Conservation (phyloP, 2,113 vertebrate genomes). For the Sciurus niger region DNA sequence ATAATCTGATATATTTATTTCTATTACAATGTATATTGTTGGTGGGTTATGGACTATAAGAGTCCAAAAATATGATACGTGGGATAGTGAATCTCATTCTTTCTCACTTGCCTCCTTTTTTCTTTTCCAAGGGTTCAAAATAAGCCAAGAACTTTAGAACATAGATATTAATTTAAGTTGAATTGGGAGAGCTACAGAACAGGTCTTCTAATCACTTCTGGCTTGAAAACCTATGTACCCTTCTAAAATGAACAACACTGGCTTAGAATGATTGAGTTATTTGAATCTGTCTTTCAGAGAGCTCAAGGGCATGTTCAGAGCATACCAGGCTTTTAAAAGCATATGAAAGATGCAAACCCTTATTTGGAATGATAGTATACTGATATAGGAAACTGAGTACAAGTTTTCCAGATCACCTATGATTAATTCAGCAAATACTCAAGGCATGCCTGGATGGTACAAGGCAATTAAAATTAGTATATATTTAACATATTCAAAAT, state of each 20-base stretch:
- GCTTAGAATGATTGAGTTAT: neutral
- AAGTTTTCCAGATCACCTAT: constrained; percentile 12
- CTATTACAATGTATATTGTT: constrained; percentile 50
- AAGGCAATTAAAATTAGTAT: constrained; percentile 41
- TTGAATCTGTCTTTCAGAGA: neutral
- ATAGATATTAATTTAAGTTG: constrained; percentile 60
- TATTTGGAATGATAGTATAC: neutral
- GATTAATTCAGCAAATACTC: constrained; percentile 48
- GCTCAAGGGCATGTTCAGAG: neutral
- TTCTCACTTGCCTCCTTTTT: neutral
- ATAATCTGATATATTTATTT: constrained; percentile 64
- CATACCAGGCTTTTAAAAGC: neutral
- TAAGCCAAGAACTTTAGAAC: constrained; percentile 66
- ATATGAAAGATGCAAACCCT: neutral
- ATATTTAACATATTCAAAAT: neutral
- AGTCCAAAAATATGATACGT: neutral
- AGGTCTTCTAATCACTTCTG: constrained; percentile 39
- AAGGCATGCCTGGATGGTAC: neutral
- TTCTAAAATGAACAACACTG: constrained; percentile 5
- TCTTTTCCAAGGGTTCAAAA: neutral
- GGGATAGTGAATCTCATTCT: neutral
- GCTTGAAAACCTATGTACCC: constrained; percentile 13
- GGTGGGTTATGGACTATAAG: constrained; percentile 44
- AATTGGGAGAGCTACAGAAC: neutral
- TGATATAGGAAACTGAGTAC: neutral